Conservation (phyloP, 2,797 vertebrate species). For the Sebastes nivosus region DNA sequence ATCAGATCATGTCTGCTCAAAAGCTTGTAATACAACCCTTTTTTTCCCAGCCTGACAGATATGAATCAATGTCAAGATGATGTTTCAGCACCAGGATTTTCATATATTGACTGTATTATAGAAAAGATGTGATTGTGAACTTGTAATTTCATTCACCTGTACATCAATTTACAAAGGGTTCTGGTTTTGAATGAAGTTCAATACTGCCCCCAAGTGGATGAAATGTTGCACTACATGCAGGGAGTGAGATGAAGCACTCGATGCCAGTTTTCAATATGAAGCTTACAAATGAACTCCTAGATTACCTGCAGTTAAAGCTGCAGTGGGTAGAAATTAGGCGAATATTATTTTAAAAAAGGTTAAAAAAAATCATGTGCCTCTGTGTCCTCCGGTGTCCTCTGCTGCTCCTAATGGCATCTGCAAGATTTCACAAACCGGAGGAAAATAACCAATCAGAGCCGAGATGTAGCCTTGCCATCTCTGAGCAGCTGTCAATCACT, state of each 20-base stretch:
- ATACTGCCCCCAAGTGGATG: conserved; percentile 62
- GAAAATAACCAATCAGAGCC: too few species aligned
- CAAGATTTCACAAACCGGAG: too few species aligned
- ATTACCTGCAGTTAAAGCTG: too few species aligned
- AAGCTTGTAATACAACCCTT: not conserved
- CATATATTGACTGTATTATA: not conserved
- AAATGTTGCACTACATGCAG: not conserved
- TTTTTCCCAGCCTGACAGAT: conserved; percentile 5
- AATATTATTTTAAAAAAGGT: too few species aligned
- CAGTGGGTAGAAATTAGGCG: too few species aligned
- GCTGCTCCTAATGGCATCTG: too few species aligned
- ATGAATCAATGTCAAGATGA: conserved; percentile 8
- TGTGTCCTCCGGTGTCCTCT: too few species aligned
- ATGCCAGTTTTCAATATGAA: not conserved
- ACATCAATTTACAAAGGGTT: not conserved
- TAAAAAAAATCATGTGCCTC: too few species aligned
- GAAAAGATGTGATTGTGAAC: conserved; percentile 5
- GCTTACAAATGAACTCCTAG: not conserved
- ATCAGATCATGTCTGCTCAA: conserved; percentile 40
- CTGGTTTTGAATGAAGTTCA: conserved; percentile 29
- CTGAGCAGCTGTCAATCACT: too few species aligned
- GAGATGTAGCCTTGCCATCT: too few species aligned
- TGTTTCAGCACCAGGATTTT: not conserved
- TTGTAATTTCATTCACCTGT: not conserved
- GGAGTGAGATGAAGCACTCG: not conserved